Evolutionary conservation across 2,113 vertebrate genomes (phyloP).

Genomic region (Rhombomys opimus): DNA sequence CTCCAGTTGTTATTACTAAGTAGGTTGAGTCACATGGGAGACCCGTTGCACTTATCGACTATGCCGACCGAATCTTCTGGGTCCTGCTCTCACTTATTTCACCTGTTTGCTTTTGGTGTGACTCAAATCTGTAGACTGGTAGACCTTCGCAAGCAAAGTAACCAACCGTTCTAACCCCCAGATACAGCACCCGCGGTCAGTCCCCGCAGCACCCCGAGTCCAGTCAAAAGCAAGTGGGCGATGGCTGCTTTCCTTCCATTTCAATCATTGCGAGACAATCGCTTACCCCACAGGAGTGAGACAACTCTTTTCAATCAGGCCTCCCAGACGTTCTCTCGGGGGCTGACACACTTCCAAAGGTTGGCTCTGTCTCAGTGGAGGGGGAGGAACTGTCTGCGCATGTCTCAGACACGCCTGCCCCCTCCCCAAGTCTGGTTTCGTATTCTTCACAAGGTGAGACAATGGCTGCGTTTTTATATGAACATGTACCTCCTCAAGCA

Average conservation of each 20-base stretch:
- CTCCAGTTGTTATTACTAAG: background rate
- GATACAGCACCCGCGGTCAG: background rate
- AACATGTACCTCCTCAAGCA: background rate
- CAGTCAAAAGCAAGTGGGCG: background rate
- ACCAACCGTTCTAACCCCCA: background rate
- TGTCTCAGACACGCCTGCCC: background rate
- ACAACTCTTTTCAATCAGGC: background rate
- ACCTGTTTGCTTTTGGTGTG: background rate
- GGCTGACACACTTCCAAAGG: conserved; percentile 45
- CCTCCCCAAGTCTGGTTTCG: background rate
- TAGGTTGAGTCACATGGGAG: conserved; percentile 35
- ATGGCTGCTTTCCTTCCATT: background rate
- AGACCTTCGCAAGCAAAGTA: background rate
- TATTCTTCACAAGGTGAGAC: background rate
- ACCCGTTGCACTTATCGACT: background rate
- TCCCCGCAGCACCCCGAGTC: background rate
- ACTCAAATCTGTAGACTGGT: background rate
- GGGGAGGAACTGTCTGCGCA: background rate
- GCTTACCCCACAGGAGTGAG: background rate
- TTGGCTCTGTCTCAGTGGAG: background rate
- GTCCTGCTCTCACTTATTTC: background rate
- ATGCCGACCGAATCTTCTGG: background rate
- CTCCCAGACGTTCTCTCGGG: conserved; percentile 45
- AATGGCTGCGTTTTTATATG: background rate
- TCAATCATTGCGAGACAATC: background rate